Percentiles rank a stretch among this genome's conserved stretches.
These are phyloP conservation scores for Bagarius yarrelli DNA, from an alignment of 2,113 vertebrate species.

Conservation along the genomic window DNA sequence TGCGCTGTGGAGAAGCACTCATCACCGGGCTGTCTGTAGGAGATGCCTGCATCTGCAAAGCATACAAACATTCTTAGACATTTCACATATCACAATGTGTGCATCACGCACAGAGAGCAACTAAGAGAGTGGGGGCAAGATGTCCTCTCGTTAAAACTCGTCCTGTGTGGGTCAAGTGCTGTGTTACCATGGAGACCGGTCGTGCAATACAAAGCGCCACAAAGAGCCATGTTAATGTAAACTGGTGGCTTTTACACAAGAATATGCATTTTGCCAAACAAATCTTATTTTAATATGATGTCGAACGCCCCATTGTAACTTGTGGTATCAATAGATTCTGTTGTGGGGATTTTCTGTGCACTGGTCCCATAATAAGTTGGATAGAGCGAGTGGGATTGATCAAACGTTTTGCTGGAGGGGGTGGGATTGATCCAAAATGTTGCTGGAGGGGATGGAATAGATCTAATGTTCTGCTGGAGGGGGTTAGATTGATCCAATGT, in stretches of 20 bases:
- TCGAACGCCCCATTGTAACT: background rate
- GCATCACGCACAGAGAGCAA: constrained; percentile 31
- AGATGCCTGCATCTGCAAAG: constrained; percentile 68
- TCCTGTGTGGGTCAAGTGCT: constrained; percentile 71
- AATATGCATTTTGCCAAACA: background rate
- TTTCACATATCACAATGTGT: background rate
- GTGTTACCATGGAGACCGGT: constrained; percentile 68
- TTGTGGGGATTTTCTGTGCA: background rate
- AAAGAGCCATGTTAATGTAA: constrained; percentile 26
- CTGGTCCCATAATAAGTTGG: background rate
- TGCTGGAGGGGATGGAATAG: too few relatives aligned
- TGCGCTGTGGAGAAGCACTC: constrained; percentile 88
- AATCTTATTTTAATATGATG: background rate
- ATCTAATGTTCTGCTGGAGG: too few relatives aligned
- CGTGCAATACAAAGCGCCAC: constrained; percentile 54
- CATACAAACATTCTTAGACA: constrained; percentile 12
- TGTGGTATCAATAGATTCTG: background rate
- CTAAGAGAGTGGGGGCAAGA: constrained; percentile 52
- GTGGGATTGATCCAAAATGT: too few relatives aligned
- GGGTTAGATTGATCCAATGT: too few relatives aligned
- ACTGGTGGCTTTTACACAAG: background rate
- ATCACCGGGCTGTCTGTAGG: constrained; percentile 84
- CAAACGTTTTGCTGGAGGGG: too few relatives aligned
- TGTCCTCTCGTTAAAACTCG: constrained; percentile 64
- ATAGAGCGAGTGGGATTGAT: background rate